phyloP scores from a whole-genome alignment of 1,140 invertebrate species.

The Atopsyche davidsoni region DNA sequence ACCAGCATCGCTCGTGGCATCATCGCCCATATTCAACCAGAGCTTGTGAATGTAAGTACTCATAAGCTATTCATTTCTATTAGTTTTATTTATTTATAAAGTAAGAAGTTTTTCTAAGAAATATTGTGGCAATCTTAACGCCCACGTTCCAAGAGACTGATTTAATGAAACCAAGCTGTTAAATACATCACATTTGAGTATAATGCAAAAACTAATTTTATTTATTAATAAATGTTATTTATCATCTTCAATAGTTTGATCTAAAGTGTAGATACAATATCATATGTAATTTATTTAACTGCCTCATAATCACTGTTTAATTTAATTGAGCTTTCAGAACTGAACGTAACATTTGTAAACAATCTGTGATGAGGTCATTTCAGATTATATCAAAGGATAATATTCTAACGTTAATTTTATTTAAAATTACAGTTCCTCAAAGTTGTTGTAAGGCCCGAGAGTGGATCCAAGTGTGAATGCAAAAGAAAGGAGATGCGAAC shows the following conservation, averaged over 20 bases:
- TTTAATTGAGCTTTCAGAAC: background rate
- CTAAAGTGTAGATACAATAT: background rate
- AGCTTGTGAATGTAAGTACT: slow-evolving; percentile 18
- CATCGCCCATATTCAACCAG: slow-evolving; percentile 10
- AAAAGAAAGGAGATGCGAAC: slow-evolving; percentile 21
- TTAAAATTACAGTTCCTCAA: slow-evolving; percentile 18
- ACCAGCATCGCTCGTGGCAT: slow-evolving; percentile 14
- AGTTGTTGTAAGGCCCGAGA: slow-evolving; percentile 1
- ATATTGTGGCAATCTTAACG: background rate
- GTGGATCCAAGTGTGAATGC: background rate
- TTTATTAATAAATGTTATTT: background rate
- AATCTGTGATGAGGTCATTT: background rate
- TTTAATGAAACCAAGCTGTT: background rate
- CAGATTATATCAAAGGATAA: background rate
- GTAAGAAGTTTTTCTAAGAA: background rate
- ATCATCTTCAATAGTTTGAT: background rate
- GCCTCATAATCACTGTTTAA: background rate
- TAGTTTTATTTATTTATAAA: background rate
- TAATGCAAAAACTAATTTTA: background rate
- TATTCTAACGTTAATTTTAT: background rate
- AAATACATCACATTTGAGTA: background rate
- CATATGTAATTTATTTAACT: background rate
- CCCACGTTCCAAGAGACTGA: background rate
- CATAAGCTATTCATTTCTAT: background rate
- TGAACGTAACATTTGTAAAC: background rate